phyloP scores from a whole-genome alignment of 2,113 vertebrate species.

The Trogon melanurus region DNA sequence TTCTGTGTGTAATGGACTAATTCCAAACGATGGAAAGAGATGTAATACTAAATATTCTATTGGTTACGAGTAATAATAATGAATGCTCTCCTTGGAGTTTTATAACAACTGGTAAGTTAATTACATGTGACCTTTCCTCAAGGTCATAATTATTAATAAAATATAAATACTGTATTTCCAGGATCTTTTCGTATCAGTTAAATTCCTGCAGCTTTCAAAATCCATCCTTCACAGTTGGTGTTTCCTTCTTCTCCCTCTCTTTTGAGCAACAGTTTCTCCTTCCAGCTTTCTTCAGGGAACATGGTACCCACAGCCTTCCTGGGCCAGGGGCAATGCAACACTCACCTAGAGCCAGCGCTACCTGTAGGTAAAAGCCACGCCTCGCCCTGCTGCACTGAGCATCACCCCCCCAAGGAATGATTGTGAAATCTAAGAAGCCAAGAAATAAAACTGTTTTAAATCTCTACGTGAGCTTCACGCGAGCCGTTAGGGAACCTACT shows the following conservation, averaged over 20 bases:
- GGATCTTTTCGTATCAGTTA: slow-evolving; percentile 26
- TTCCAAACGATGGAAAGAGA: slow-evolving; percentile 50
- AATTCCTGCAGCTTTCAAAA: slow-evolving; percentile 18
- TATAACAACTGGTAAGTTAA: slow-evolving; percentile 32
- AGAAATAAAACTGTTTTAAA: neutral
- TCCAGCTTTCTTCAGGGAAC: neutral
- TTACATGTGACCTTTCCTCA: slow-evolving; percentile 46
- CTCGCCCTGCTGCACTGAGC: neutral
- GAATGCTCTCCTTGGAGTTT: slow-evolving; percentile 26
- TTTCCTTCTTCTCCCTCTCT: neutral
- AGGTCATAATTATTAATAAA: slow-evolving; percentile 49
- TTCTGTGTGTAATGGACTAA: slow-evolving; percentile 62
- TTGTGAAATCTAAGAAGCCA: neutral
- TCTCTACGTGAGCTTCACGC: accelerated
- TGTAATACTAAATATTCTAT: slow-evolving; percentile 34
- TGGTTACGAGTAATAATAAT: slow-evolving; percentile 44
- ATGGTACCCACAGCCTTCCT: neutral
- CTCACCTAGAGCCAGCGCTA: neutral
- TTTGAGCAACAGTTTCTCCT: neutral
- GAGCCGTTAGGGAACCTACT: neutral
- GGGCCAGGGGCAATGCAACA: neutral
- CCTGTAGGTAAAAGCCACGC: neutral
- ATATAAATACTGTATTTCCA: slow-evolving; percentile 5
- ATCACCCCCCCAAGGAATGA: neutral
- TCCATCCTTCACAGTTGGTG: neutral